phyloP scores from a whole-genome alignment of 2,113 vertebrate genomes.

The Cyphotilapia sp. region DNA sequence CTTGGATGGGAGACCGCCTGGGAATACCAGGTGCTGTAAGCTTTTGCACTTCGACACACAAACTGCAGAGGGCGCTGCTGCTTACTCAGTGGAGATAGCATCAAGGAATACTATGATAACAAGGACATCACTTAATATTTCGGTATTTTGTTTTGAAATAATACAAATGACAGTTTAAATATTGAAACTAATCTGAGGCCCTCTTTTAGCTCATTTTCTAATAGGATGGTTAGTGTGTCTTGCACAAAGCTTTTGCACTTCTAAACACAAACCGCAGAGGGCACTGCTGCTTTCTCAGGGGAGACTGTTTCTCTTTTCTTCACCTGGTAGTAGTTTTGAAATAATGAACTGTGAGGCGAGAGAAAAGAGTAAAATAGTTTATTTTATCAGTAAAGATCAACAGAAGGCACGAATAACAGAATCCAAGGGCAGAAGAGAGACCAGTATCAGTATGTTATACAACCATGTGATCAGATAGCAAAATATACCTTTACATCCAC shows the following conservation, averaged over 20 bases:
- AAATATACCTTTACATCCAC: not conserved
- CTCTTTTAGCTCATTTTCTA: not conserved
- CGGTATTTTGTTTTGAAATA: not conserved
- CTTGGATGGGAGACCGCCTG: not conserved
- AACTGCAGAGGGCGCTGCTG: not conserved
- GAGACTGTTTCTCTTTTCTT: not conserved
- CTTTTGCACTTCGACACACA: rapidly evolving
- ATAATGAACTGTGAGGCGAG: not conserved
- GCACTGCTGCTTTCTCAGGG: rapidly evolving
- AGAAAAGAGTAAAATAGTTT: not conserved
- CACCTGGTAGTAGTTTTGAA: rapidly evolving
- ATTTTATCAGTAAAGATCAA: not conserved
- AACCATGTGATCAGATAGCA: not conserved
- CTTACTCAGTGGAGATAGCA: not conserved
- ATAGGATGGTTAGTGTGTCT: not conserved
- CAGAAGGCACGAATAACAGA: conserved; percentile 43
- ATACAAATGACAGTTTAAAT: not conserved
- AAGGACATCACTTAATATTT: rapidly evolving
- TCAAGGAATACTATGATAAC: not conserved
- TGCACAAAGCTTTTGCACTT: not conserved
- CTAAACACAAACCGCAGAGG: not conserved
- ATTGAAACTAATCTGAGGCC: not conserved
- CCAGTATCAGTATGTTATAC: not conserved
- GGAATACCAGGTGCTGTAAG: not conserved
- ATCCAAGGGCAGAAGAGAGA: conserved; percentile 15